Percentiles rank a stretch among this genome's conserved stretches.
phyloP scores from a whole-genome alignment of 2,113 vertebrate species.

The Scartelaos histophorus region DNA sequence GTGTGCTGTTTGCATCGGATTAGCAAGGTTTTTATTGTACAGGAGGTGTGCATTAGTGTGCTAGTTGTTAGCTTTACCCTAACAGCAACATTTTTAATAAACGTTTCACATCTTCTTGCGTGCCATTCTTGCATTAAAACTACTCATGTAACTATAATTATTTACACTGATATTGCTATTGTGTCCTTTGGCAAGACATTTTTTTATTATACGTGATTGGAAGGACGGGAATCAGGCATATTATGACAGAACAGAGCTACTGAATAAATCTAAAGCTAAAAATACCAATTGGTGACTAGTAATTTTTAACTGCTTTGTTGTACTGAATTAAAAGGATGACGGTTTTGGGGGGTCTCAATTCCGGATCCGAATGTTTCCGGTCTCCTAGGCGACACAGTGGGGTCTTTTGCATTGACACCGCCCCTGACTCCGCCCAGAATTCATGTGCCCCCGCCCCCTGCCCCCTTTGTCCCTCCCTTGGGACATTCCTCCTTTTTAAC shows the following conservation, averaged over 20 bases:
- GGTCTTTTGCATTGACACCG: slow-evolving; percentile 68
- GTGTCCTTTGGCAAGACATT: too few relatives aligned
- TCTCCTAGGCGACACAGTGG: slow-evolving; percentile 77
- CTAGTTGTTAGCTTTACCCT: too few relatives aligned
- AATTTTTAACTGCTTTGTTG: slow-evolving; percentile 42
- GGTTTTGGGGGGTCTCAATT: slow-evolving; percentile 49
- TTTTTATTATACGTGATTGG: neutral
- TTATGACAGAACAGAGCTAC: neutral
- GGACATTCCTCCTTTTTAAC: slow-evolving; percentile 60
- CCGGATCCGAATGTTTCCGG: slow-evolving; percentile 75
- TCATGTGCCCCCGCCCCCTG: slow-evolving; percentile 33
- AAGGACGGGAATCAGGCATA: neutral
- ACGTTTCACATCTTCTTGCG: too few relatives aligned
- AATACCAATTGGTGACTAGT: neutral
- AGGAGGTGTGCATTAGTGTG: too few relatives aligned
- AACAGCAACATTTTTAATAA: too few relatives aligned
- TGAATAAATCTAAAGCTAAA: neutral
- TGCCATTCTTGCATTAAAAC: too few relatives aligned
- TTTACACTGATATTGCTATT: too few relatives aligned
- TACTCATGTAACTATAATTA: too few relatives aligned
- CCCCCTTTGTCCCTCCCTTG: slow-evolving; percentile 31
- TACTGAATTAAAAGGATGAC: slow-evolving; percentile 13
- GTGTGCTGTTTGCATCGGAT: too few relatives aligned
- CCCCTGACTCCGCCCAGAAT: slow-evolving; percentile 52
- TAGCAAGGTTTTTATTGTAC: too few relatives aligned